Evolutionary conservation across 2,113 vertebrate species (phyloP).

Genomic region (Paradoxurus hermaphroditus): DNA sequence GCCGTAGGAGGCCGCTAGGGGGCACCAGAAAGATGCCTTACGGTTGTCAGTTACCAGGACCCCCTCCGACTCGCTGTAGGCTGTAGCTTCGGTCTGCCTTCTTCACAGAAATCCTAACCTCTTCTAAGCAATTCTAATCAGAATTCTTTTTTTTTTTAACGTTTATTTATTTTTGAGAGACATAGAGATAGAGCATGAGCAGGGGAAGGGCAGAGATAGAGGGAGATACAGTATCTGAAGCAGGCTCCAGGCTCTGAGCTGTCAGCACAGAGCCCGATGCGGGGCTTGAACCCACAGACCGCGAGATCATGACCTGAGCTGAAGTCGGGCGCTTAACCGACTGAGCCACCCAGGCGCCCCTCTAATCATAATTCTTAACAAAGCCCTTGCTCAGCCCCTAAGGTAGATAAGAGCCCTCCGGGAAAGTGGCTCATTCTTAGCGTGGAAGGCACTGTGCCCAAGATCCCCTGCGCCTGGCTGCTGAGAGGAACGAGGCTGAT

Average conservation of each 20-base stretch:
- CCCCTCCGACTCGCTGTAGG: neutral
- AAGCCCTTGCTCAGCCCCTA: neutral
- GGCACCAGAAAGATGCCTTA: constrained; percentile 38
- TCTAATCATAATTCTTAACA: neutral
- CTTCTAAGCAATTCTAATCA: neutral
- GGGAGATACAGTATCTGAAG: no score
- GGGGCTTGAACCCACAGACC: no score
- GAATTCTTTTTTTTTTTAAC: no score
- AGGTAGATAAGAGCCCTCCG: neutral
- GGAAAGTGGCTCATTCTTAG: neutral
- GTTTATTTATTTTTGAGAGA: no score
- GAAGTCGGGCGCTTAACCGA: no score
- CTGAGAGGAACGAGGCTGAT: neutral
- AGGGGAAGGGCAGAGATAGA: no score
- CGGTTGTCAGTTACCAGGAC: neutral
- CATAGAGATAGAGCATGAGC: no score
- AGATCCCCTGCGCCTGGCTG: rapidly evolving
- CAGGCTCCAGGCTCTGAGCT: no score
- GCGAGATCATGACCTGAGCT: no score
- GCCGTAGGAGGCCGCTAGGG: constrained; percentile 24
- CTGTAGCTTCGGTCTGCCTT: neutral
- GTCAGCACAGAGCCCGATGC: no score
- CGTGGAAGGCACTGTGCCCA: neutral
- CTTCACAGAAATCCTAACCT: neutral
- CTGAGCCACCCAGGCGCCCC: no score